Base-by-base conservation (phyloP, 2,888 invertebrate genomes). In the Chaitophorus viminalis region DNA sequence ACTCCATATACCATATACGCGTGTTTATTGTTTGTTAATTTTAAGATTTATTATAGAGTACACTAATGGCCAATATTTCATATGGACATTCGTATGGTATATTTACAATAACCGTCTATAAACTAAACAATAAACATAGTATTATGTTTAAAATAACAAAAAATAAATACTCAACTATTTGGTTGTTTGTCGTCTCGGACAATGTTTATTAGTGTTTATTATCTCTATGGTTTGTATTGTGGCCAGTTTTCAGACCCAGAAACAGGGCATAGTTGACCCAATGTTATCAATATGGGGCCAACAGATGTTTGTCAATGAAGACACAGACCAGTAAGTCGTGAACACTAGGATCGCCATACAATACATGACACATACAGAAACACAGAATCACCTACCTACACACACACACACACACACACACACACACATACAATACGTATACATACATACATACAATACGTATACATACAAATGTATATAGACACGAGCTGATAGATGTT, bases 201-300 rank as follows among this genome's bases (percentile, higher is more conserved):
- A 65, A 81, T 60, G 72, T 85, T 79, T 79, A 86, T 88, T 88
- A 72, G 81, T 82, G 60, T 88, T 88, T 89, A 76, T 82, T 60
- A 75, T 76, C 72, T 83, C 82, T 90, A 89, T 90, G 90, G 90
- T 90, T 90, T 90, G 90, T 89, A 89, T 90, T 90, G 88, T 90
- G 84, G 91, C 91, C 92, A 93, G 93, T 93, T 93, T 93, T 93
- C 93, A 93, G 92, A 93, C 93, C 91, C 92, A 92, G 91, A 97
- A 96, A 95, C 96, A 96, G 94, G 97, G 97, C 95, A 96, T 97
- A 95, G 96, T 97, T 95, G 97, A 97, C 95, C 97, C 97, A 94
- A 97, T 97, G 97, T 96, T 97, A 94, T 96, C 96, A 94, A 97
- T 97, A 94, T 97, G 97, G 97, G 97, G 97, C 93, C 97, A 97